Conservation (phyloP, 2,113 vertebrate genomes). For the Choloepus hoffmanni region DNA sequence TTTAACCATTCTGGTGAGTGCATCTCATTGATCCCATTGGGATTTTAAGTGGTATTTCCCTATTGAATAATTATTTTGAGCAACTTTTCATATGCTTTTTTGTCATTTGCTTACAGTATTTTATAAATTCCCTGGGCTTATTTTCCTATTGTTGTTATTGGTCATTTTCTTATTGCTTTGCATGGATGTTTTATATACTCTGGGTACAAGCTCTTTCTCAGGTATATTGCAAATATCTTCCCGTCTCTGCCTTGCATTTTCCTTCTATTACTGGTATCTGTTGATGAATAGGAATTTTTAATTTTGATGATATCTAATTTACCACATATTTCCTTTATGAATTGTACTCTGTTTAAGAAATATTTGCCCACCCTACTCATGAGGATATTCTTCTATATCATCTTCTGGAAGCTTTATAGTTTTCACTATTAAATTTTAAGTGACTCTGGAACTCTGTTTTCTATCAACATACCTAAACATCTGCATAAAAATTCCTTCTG, state of each 20-base stretch:
- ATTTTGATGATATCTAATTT: neutral
- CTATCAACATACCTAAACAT: slow-evolving; percentile 18
- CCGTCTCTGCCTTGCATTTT: neutral
- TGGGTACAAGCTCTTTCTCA: neutral
- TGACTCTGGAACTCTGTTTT: neutral
- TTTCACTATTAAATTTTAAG: slow-evolving; percentile 11
- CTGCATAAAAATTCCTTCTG: neutral
- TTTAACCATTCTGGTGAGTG: neutral
- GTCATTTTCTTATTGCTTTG: neutral
- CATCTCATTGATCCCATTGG: neutral
- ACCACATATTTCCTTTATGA: neutral
- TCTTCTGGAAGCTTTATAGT: neutral
- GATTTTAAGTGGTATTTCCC: neutral
- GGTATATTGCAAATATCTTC: neutral
- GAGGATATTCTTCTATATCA: neutral
- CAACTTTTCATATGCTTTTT: neutral
- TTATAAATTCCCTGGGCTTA: neutral
- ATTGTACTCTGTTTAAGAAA: neutral
- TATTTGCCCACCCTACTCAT: neutral
- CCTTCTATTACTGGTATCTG: neutral
- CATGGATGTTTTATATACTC: neutral
- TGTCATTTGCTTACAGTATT: neutral
- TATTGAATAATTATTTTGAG: neutral
- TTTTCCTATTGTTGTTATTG: neutral
- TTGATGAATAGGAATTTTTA: neutral